phyloP scores from a whole-genome alignment of 2,888 invertebrate genomes.

The Drosophila picticornis region DNA sequence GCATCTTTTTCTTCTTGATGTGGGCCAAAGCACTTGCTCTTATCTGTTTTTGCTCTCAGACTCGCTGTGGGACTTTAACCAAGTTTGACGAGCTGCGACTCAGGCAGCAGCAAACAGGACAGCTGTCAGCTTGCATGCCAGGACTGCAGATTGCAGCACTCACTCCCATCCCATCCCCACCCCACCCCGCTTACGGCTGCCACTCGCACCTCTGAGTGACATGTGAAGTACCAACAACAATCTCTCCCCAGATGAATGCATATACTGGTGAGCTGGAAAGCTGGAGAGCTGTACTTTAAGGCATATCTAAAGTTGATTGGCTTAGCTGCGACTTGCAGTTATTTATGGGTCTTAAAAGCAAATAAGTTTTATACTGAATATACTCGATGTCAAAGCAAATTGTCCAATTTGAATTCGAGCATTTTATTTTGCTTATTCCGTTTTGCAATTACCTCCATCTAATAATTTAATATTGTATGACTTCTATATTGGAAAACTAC shows the following conservation, averaged over 20 bases:
- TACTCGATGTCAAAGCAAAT: not conserved
- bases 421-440: not conserved
- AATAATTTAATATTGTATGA: not conserved
- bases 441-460: not conserved
- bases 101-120: conserved; percentile 20
- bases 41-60: conserved; percentile 9
- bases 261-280: not conserved
- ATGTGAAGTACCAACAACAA: conserved; percentile 1
- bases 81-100: conserved; percentile 31
- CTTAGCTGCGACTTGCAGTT: not conserved
- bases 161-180: too few species aligned
- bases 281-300: not conserved
- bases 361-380: not conserved
- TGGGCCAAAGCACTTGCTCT: not conserved
- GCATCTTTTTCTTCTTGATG: conserved; percentile 2
- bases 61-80: conserved; percentile 22
- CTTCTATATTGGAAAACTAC: not conserved
- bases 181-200: not conserved
- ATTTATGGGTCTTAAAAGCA: not conserved
- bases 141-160: conserved; percentile 31
- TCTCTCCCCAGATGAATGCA: not conserved
- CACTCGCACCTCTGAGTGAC: conserved; percentile 4
- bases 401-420: not conserved
- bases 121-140: conserved; percentile 32
- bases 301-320: not conserved